Conservation (phyloP, 1,140 invertebrate species). For the Rhynchophorus ferrugineus region DNA sequence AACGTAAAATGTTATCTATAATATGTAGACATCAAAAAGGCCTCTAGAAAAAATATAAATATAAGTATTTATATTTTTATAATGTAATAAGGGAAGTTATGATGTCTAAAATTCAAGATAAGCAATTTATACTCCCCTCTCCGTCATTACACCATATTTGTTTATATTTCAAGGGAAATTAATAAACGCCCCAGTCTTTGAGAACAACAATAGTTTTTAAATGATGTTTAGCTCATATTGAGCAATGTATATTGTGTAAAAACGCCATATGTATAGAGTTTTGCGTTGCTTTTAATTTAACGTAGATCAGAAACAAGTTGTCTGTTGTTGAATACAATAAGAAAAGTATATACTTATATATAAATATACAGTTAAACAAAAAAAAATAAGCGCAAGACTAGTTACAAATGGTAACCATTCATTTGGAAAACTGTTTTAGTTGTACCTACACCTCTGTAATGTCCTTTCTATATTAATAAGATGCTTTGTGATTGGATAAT, state of each 20-base stretch:
- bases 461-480: neutral
- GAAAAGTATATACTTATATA: too few species aligned
- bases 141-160: too few species aligned
- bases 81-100: neutral
- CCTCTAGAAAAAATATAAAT: neutral
- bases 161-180: too few species aligned
- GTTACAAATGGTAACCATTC: neutral
- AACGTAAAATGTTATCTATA: too few species aligned
- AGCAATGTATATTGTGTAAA: constrained; percentile 20
- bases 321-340: constrained; percentile 9
- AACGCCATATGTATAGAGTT: constrained; percentile 6
- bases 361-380: constrained; percentile 3
- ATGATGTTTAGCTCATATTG: constrained; percentile 18
- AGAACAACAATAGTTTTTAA: constrained; percentile 1
- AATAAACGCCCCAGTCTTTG: too few species aligned
- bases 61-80: neutral
- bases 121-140: neutral
- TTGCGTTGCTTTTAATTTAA: constrained; percentile 10
- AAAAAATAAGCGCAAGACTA: neutral
- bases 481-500: constrained; percentile 5
- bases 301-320: constrained; percentile 11
- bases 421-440: neutral
- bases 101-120: neutral
- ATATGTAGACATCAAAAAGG: neutral
- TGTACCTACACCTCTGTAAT: neutral